These are phyloP conservation scores for Piliocolobus tephrosceles DNA, from an alignment of 2,113 vertebrate genomes.

Conservation along the genomic window DNA sequence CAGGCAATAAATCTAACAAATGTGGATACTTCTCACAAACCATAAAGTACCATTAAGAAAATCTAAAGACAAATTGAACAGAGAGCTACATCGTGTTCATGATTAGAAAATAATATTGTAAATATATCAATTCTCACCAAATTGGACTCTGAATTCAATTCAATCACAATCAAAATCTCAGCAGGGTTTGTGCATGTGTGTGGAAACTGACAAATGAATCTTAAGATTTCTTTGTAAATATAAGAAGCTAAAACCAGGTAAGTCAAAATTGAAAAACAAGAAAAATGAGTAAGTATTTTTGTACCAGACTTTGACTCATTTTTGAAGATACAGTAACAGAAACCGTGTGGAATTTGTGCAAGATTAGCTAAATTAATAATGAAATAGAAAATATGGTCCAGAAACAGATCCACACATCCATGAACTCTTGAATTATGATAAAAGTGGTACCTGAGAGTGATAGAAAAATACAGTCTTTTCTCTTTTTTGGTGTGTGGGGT, in stretches of 20 bases:
- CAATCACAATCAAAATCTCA: not conserved
- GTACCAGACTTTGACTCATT: not conserved
- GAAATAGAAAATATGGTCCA: not conserved
- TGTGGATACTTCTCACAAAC: not conserved
- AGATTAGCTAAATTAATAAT: not conserved
- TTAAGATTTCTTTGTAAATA: not conserved
- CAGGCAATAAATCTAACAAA: not conserved
- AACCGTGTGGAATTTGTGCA: not conserved
- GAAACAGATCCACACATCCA: not conserved
- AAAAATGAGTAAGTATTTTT: not conserved
- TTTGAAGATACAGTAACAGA: constrained; percentile 19
- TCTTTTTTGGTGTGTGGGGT: no score
- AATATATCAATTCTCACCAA: not conserved
- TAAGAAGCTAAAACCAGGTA: not conserved
- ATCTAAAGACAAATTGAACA: not conserved
- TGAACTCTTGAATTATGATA: not conserved
- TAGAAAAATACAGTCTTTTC: not conserved
- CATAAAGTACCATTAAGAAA: not conserved
- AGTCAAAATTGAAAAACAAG: not conserved
- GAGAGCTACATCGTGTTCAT: not conserved
- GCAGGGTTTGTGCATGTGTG: not conserved
- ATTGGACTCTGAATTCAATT: not conserved
- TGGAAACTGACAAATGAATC: not conserved
- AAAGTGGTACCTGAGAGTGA: not conserved
- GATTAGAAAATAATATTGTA: not conserved